A percentile compares a stretch with the other conserved stretches of the same genome.
Conservation (phyloP, 2,113 vertebrate species). For the Tyrannus savana region DNA sequence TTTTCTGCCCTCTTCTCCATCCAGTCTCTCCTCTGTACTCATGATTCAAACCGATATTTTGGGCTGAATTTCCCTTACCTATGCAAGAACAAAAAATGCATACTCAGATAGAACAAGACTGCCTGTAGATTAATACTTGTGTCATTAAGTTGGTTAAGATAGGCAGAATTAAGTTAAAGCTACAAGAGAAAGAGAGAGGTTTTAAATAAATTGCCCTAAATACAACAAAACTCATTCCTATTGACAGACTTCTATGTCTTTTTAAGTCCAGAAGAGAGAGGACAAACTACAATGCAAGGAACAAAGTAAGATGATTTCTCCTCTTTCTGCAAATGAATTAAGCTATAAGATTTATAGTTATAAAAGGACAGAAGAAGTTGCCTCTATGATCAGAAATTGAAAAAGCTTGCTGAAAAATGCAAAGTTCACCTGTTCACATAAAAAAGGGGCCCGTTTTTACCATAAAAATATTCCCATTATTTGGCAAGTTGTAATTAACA, state of each 20-base stretch:
- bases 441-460: neutral
- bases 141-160: neutral
- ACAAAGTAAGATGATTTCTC: neutral
- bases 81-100: neutral
- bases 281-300: neutral
- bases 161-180: neutral
- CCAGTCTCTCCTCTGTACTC: neutral
- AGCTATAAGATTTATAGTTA: neutral
- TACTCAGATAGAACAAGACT: neutral
- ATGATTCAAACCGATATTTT: neutral
- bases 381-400: neutral
- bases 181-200: neutral
- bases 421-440: neutral
- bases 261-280: neutral
- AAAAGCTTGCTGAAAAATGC: neutral
- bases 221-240: neutral
- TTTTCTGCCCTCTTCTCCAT: neutral
- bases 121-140: neutral
- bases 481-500: neutral
- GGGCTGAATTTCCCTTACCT: neutral
- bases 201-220: neutral
- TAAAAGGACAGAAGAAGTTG: neutral
- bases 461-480: neutral
- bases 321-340: neutral
- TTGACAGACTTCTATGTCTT: neutral